phyloP scores from a whole-genome alignment of 1,140 invertebrate genomes.

The Acyrthosiphon pisum region DNA sequence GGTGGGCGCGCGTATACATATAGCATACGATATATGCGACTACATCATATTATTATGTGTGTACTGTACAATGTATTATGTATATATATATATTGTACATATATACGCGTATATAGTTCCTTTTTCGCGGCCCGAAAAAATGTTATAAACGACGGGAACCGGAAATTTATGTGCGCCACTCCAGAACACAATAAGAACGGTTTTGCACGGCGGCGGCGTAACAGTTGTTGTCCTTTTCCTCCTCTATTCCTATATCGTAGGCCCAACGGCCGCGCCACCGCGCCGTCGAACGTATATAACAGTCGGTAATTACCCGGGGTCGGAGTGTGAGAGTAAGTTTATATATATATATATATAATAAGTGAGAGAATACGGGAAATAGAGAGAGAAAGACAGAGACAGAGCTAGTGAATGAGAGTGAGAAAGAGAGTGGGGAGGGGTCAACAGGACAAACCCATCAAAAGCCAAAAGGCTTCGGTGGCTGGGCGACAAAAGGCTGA shows the following conservation, averaged over 20 bases:
- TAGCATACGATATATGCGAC: background rate
- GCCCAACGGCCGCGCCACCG: background rate
- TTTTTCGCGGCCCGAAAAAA: constrained; percentile 50
- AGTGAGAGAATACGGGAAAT: background rate
- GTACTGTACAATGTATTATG: background rate
- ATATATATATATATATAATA: background rate
- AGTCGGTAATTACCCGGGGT: constrained; percentile 51
- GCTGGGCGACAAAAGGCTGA: constrained; percentile 49
- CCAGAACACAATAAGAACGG: constrained; percentile 53
- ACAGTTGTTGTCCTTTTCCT: constrained; percentile 47
- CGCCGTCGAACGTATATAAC: background rate
- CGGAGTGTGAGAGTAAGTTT: background rate
- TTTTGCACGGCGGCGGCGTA: constrained; percentile 37
- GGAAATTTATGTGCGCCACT: constrained; percentile 56
- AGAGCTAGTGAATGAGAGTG: too few species aligned
- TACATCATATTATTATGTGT: background rate
- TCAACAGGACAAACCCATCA: constrained; percentile 57
- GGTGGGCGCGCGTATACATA: background rate
- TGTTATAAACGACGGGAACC: constrained; percentile 56
- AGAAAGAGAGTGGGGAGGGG: constrained; percentile 2
- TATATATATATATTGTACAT: background rate
- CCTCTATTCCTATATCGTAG: background rate
- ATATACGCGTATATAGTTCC: background rate
- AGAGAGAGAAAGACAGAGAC: background rate
- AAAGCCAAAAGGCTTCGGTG: constrained; percentile 56